phyloP scores from a whole-genome alignment of 2,113 vertebrate species.

The Brachyistius frenatus region DNA sequence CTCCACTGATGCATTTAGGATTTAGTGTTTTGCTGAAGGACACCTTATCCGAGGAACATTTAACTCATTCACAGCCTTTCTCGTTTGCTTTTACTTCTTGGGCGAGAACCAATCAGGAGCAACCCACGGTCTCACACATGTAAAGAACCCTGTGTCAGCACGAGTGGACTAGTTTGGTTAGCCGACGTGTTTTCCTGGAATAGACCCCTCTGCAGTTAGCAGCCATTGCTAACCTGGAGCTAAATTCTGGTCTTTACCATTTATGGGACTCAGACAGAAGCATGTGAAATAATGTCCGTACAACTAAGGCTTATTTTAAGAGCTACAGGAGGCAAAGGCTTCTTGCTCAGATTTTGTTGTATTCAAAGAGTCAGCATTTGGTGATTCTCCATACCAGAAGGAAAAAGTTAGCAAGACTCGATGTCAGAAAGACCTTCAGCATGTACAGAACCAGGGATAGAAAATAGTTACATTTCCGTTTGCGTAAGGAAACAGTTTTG shows the following conservation, averaged over 20 bases:
- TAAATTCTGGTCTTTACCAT: neutral
- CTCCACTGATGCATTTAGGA: conserved; percentile 18
- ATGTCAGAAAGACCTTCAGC: neutral
- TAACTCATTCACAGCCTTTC: neutral
- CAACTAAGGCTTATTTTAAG: too few species aligned
- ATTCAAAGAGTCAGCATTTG: too few species aligned
- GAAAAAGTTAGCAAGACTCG: neutral
- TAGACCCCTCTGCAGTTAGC: too few species aligned
- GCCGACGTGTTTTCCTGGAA: neutral
- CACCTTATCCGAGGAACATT: conserved; percentile 16
- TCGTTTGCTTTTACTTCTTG: neutral
- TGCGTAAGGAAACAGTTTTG: neutral
- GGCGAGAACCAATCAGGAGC: neutral
- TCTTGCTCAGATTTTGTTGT: too few species aligned
- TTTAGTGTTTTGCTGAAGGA: conserved; percentile 22
- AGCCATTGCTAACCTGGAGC: neutral
- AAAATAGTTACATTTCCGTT: neutral
- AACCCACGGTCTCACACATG: neutral
- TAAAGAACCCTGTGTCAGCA: neutral
- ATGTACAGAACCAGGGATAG: neutral
- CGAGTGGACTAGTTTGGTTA: neutral
- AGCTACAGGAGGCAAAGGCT: too few species aligned
- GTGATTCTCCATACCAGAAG: too few species aligned
- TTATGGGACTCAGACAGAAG: neutral
- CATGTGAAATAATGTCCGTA: too few species aligned